A percentile compares a stretch with the other conserved stretches of the same genome.
Evolutionary conservation across 1,140 invertebrate species (phyloP).

Genomic region (Drosophila murphyi): DNA sequence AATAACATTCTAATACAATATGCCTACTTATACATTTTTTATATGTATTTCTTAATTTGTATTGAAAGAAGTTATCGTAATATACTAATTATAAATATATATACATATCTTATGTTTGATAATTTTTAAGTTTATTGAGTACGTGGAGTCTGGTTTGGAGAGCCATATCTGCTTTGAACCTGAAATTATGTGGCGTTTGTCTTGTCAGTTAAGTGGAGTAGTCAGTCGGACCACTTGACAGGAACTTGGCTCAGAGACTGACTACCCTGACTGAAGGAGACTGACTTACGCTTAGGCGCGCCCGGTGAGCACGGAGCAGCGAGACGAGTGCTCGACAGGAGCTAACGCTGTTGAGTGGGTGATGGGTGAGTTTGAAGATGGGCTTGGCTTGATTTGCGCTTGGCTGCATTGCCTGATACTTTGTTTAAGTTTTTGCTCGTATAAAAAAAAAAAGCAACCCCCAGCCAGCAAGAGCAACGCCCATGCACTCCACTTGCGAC

Average conservation of each 20-base stretch:
- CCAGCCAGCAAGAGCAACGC: conserved; percentile 65
- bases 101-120: background rate
- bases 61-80: too few species aligned
- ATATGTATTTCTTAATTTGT: too few species aligned
- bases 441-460: conserved; percentile 49
- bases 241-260: conserved; percentile 40
- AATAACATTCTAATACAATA: too few species aligned
- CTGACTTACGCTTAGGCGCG: conserved; percentile 45
- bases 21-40: too few species aligned
- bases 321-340: conserved; percentile 44
- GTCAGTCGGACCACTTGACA: conserved; percentile 58
- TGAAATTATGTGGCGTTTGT: conserved; percentile 57
- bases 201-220: conserved; percentile 41
- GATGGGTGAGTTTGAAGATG: conserved; percentile 30
- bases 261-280: conserved; percentile 8
- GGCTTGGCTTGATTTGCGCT: conserved; percentile 63
- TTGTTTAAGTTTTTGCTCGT: conserved; percentile 70
- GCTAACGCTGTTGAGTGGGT: conserved; percentile 12
- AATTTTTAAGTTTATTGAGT: background rate
- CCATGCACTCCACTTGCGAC: conserved; percentile 62
- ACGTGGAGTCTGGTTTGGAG: conserved; percentile 1
- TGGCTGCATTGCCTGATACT: conserved; percentile 74
- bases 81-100: background rate
- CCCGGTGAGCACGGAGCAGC: conserved; percentile 17
- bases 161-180: conserved; percentile 47